Evolutionary conservation across 2,113 vertebrate species (phyloP).

Genomic region (Blennius ocellaris): DNA sequence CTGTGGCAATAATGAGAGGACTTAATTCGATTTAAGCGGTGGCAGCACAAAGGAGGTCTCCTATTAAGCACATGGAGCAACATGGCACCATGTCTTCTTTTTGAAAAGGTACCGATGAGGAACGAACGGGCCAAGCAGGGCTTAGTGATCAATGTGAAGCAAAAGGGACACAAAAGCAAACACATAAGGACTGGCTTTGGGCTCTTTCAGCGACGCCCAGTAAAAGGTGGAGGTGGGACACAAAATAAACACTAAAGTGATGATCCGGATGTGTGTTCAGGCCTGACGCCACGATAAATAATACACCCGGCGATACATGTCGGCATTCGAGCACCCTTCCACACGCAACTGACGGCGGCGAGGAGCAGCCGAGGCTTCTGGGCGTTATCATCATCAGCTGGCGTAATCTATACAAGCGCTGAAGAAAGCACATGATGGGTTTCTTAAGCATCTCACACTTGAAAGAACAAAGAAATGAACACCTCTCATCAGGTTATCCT

Average conservation of each 20-base stretch:
- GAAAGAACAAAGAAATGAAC: neutral
- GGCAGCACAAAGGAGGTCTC: neutral
- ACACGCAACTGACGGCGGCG: conserved; percentile 27
- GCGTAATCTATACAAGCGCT: conserved; percentile 22
- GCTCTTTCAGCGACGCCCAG: neutral
- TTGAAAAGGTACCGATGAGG: neutral
- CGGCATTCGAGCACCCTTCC: conserved; percentile 4
- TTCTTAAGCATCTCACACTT: conserved; percentile 8
- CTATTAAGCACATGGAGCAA: neutral
- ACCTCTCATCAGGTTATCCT: neutral
- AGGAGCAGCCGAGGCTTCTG: conserved; percentile 18
- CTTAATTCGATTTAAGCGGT: conserved; percentile 27
- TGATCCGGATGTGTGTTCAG: neutral
- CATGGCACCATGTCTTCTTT: neutral
- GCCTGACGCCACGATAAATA: neutral
- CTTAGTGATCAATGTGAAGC: neutral
- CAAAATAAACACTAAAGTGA: neutral
- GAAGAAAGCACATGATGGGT: conserved; percentile 8
- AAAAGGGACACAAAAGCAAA: neutral
- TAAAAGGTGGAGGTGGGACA: neutral
- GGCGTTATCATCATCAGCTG: conserved; percentile 16
- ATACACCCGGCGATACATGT: neutral
- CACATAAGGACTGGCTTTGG: neutral
- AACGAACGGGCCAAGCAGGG: neutral
- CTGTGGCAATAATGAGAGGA: neutral